phyloP scores from a whole-genome alignment of 2,888 invertebrate species.

The Asteroscopus sphinx region DNA sequence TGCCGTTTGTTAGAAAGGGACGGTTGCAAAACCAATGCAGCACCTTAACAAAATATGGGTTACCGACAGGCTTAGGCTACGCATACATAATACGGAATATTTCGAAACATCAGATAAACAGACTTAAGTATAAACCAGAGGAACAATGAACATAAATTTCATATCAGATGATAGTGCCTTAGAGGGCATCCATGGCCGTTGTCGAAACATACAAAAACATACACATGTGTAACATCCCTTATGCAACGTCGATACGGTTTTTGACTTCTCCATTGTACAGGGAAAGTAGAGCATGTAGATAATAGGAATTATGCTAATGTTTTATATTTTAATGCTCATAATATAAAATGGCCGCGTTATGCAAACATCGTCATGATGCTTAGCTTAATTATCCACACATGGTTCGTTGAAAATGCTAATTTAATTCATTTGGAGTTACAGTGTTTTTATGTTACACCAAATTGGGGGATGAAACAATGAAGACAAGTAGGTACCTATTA shows the following conservation, averaged over 20 bases:
- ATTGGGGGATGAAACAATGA: conserved; percentile 4
- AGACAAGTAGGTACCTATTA: neutral
- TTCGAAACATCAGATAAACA: conserved; percentile 48
- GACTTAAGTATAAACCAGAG: conserved; percentile 13
- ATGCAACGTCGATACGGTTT: conserved; percentile 61
- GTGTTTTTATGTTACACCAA: conserved; percentile 5
- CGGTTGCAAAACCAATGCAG: no score
- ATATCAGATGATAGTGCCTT: conserved; percentile 57
- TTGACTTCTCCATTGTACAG: conserved; percentile 64
- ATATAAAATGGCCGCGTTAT: conserved; percentile 36
- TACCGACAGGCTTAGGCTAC: conserved; percentile 5
- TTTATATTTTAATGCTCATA: conserved; percentile 42
- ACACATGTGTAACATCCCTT: conserved; percentile 49
- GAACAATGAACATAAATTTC: conserved; percentile 50
- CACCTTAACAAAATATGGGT: conserved; percentile 11
- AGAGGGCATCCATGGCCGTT: conserved; percentile 25
- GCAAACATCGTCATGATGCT: conserved; percentile 34
- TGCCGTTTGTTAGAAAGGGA: no score
- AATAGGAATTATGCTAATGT: conserved; percentile 58
- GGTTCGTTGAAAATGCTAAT: conserved; percentile 40
- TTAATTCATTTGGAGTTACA: conserved; percentile 28
- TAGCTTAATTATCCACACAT: conserved; percentile 41
- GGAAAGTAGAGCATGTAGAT: conserved; percentile 72
- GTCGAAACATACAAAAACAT: conserved; percentile 20
- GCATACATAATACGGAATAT: conserved; percentile 27